Evolutionary conservation across 2,113 vertebrate genomes (phyloP).

Genomic region (Raja brachyura): DNA sequence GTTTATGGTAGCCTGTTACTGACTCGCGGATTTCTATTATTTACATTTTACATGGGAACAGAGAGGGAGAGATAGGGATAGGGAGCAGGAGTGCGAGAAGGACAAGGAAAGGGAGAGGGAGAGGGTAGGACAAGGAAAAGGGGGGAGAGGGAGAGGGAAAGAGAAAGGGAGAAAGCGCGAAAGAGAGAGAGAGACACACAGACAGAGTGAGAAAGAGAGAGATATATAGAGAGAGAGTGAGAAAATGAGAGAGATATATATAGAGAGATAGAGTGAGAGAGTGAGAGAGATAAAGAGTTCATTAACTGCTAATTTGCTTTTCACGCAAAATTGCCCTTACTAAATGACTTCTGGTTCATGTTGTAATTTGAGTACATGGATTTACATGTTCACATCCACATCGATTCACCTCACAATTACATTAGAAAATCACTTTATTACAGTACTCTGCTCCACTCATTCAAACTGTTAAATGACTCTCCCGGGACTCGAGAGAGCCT

Average conservation of each 20-base stretch:
- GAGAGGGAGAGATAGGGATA: no score
- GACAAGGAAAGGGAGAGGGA: background rate
- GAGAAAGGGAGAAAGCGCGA: no score
- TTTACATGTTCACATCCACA: background rate
- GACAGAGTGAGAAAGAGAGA: no score
- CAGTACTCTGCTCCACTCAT: constrained; percentile 2
- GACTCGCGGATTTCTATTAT: background rate
- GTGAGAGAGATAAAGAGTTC: background rate
- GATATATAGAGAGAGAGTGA: no score
- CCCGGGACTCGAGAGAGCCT: background rate
- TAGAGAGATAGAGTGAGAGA: background rate
- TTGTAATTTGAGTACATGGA: background rate
- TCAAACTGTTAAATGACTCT: constrained; percentile 14
- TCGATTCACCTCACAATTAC: constrained; percentile 19
- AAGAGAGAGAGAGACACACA: no score
- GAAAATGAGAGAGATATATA: background rate
- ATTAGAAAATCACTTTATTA: constrained; percentile 7
- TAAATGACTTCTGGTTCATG: background rate
- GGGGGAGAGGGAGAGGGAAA: no score
- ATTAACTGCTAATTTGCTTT: background rate
- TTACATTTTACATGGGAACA: background rate
- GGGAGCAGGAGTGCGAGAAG: no score
- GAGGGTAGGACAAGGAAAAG: no score
- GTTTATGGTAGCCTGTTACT: background rate
- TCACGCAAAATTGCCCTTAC: background rate